phyloP scores from a whole-genome alignment of 2,797 vertebrate genomes.

The Poeciliopsis paucimaculata region DNA sequence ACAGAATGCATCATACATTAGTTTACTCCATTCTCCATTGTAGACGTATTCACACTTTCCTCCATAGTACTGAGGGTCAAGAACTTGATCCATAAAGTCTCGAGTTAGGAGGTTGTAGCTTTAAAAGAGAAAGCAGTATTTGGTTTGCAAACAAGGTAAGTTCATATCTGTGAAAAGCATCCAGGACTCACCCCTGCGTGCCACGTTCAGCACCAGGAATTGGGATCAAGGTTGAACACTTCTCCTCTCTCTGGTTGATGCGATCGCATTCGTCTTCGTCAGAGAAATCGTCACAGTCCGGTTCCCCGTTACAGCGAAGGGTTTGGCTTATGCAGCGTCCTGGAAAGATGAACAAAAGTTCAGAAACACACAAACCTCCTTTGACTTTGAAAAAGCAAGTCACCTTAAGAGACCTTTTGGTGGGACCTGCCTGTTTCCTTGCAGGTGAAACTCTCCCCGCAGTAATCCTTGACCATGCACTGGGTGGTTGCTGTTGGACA shows the following conservation, averaged over 20 bases:
- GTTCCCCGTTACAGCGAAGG: constrained; percentile 88
- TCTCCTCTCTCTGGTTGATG: constrained; percentile 53
- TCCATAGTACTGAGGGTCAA: constrained; percentile 86
- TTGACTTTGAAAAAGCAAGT: constrained; percentile 1
- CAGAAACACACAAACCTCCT: background rate
- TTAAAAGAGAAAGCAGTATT: constrained; percentile 26
- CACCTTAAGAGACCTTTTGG: constrained; percentile 27
- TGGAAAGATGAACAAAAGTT: constrained; percentile 51
- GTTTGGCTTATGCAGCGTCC: constrained; percentile 89
- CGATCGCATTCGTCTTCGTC: constrained; percentile 86
- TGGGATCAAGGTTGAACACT: constrained; percentile 79
- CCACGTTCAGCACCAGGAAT: constrained; percentile 86
- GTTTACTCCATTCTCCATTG: constrained; percentile 92
- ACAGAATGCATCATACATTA: constrained; percentile 86
- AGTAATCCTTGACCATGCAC: constrained; percentile 78
- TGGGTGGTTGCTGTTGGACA: constrained; percentile 68
- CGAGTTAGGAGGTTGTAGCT: constrained; percentile 87
- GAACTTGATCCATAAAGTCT: constrained; percentile 72
- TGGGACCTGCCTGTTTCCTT: constrained; percentile 80
- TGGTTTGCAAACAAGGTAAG: background rate
- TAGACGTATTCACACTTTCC: constrained; percentile 91
- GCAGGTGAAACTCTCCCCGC: constrained; percentile 86
- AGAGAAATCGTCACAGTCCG: constrained; percentile 85
- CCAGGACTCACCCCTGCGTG: constrained; percentile 81
- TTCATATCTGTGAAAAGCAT: background rate